Evolutionary conservation across 30 jellyfish, hydroid and myxozoan species (phyloP), one percentile per base, ranked within the genome.

Genomic region (Catostylus mosaicus): DNA sequence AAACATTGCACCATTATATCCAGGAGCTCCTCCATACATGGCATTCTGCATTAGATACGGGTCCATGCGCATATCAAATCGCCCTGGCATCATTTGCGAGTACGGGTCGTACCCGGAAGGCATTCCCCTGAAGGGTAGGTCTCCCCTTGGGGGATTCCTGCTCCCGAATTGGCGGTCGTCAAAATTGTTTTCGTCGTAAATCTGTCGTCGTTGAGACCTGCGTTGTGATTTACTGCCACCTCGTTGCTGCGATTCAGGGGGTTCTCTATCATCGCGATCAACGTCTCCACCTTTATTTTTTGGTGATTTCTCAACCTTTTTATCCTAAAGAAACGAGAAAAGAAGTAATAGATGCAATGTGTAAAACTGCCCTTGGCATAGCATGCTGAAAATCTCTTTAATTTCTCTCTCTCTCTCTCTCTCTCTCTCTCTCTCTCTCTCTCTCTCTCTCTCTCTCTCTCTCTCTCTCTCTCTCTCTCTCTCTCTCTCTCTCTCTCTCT

Each of bases 1-100:
- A 75, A 10, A 62, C 91, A 51, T 66, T 43, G 59, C 37, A 27
- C 87, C 87, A 33, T 52, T 31, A 50, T 65, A 52, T 30, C 79
- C 92, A 30, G 85, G 89, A 65, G 59, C 54, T 74, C 89, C 90
- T 34, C 75, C 85, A 48, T 67, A 68, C 31, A 50, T 51, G n/a
- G 90, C 77, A 48, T 70, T 74, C 79, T 66, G 89, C 89, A 77
- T 72, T 23, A 57, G 30, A 31, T 67, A 65, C 36, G 86, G 85
- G 47, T 75, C 85, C 80, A 75, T 75, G 30, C 86, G 36, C 80
- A 67, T 67, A 67, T 70, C 90, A 75, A 37, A 75, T 22, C 89
- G 56, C 10, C 63, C 75, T 29, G 85, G 75, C 85, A 77, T 52
- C 86, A 67, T 68, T 47, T 86, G 86, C 89, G 67, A 75, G 54